phyloP scores from a whole-genome alignment of 2,113 vertebrate species.

The Hyaena hyaena region DNA sequence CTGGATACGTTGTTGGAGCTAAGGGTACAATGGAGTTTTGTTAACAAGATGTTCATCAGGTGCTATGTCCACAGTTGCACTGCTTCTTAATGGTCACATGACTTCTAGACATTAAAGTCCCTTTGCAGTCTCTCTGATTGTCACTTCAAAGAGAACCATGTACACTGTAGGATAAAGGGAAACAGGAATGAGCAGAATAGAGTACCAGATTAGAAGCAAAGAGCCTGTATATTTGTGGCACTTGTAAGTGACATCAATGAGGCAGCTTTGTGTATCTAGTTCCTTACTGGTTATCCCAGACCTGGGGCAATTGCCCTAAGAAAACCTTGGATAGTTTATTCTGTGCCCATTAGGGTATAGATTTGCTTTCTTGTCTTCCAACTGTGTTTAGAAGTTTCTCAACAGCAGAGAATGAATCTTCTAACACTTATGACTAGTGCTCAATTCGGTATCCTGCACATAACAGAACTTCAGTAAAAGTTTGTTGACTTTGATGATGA shows the following conservation, averaged over 20 bases:
- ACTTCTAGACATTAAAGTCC: background rate
- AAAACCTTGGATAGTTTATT: background rate
- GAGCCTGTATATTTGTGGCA: background rate
- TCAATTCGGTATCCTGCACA: background rate
- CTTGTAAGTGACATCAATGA: background rate
- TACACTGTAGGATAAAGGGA: background rate
- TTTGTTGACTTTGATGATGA: background rate
- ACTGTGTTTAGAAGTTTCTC: background rate
- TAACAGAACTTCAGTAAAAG: background rate
- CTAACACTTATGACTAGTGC: background rate
- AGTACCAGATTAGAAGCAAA: background rate
- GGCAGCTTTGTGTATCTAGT: fast-evolving
- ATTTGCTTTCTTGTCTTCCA: background rate
- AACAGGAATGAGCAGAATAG: background rate
- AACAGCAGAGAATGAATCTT: background rate
- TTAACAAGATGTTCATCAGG: background rate
- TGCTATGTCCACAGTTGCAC: background rate
- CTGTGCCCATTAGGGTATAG: background rate
- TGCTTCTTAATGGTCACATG: background rate
- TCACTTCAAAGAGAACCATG: background rate
- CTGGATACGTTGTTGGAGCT: background rate
- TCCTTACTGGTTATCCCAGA: background rate
- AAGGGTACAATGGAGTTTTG: background rate
- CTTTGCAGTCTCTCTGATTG: background rate
- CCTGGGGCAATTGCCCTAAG: background rate